Conservation (phyloP, 1,140 invertebrate genomes). For the Tribolium castaneum region DNA sequence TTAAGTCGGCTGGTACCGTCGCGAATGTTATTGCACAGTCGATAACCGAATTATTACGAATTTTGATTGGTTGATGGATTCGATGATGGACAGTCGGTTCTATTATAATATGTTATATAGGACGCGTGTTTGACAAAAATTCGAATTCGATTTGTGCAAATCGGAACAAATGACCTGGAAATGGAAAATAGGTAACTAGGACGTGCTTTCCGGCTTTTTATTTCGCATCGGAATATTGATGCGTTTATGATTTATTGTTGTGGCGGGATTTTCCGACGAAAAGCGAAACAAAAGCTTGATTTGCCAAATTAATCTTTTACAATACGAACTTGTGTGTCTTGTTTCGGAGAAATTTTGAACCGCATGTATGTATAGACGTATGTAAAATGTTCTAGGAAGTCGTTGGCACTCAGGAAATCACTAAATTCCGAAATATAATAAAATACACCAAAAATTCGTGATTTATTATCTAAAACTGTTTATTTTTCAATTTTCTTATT, state of each 20-base stretch:
- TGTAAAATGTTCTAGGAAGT: too few species aligned
- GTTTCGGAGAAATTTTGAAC: too few species aligned
- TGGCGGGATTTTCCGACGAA: neutral
- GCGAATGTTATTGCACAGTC: conserved; percentile 33
- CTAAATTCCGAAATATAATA: too few species aligned
- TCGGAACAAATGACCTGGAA: conserved; percentile 4
- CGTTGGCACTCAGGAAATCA: too few species aligned
- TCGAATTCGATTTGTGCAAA: neutral
- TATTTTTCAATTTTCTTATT: too few species aligned
- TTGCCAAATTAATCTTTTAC: too few species aligned
- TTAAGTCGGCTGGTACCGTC: conserved; percentile 37
- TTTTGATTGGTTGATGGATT: neutral
- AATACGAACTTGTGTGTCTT: too few species aligned
- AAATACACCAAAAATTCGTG: too few species aligned
- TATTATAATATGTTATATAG: neutral
- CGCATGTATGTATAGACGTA: too few species aligned
- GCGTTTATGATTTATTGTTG: neutral
- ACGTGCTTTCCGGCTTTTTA: neutral
- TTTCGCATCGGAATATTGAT: neutral
- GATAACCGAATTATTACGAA: conserved; percentile 36
- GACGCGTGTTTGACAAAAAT: neutral
- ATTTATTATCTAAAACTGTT: too few species aligned
- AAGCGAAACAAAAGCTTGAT: neutral
- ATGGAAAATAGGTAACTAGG: conserved; percentile 3
- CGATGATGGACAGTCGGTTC: neutral